Conservation (phyloP, 2,113 vertebrate species). For the Strix uralensis region DNA sequence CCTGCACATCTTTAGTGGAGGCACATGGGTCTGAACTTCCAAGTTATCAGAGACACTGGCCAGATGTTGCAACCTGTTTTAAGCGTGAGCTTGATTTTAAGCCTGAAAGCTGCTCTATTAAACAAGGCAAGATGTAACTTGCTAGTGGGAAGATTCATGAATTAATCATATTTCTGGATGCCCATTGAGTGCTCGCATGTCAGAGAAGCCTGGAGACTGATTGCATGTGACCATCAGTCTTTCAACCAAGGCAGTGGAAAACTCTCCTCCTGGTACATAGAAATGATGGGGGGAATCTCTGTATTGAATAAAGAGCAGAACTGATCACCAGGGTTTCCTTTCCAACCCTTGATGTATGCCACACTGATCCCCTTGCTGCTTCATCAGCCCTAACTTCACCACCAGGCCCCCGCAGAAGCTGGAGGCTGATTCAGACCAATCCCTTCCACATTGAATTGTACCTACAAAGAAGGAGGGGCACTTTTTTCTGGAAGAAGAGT, state of each 20-base stretch:
- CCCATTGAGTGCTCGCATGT: rapidly evolving
- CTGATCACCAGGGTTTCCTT: background rate
- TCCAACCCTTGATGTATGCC: background rate
- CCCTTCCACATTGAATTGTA: rapidly evolving
- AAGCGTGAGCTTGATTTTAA: background rate
- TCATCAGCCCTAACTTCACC: background rate
- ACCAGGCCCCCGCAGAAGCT: background rate
- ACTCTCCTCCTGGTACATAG: background rate
- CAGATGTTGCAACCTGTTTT: background rate
- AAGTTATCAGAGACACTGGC: background rate
- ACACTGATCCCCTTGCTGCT: background rate
- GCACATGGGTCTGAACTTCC: background rate
- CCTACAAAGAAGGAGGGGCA: background rate
- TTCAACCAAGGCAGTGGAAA: background rate
- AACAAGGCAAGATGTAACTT: background rate
- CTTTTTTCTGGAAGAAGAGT: background rate
- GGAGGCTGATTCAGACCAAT: background rate
- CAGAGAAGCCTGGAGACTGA: background rate
- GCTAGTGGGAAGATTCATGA: background rate
- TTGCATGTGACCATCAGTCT: background rate
- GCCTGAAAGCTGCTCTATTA: background rate
- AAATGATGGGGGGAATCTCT: background rate
- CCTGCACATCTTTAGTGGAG: background rate
- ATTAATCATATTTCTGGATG: background rate
- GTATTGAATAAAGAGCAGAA: background rate